Evolutionary conservation across 2,888 invertebrate genomes (phyloP).

Genomic region (Schrankia costaestrigalis): DNA sequence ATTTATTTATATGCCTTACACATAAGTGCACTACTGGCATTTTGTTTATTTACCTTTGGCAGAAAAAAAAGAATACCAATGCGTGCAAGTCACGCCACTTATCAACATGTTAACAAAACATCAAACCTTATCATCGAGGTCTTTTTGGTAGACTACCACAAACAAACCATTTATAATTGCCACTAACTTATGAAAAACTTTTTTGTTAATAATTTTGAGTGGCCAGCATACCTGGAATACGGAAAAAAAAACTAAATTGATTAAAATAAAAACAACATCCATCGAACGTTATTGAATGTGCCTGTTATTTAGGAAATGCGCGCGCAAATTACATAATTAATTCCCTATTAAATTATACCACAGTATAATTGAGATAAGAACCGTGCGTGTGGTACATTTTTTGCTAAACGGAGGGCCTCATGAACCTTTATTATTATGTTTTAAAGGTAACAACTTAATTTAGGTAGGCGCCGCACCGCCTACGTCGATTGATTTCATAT

Average conservation of each 20-base stretch:
- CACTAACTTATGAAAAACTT: conserved; percentile 7
- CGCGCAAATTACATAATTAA: conserved; percentile 61
- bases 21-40: conserved; percentile 12
- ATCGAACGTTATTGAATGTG: conserved; percentile 42
- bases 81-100: conserved; percentile 36
- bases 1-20: too few species aligned
- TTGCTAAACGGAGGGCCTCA: conserved; percentile 65
- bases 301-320: conserved; percentile 50
- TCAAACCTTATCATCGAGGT: conserved; percentile 26
- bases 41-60: conserved; percentile 16
- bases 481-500: conserved; percentile 72
- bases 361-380: conserved; percentile 59
- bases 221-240: conserved; percentile 33
- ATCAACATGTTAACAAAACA: conserved; percentile 31
- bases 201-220: conserved; percentile 6
- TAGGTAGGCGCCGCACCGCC: conserved; percentile 72
- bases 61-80: conserved; percentile 17
- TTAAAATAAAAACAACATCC: conserved; percentile 33
- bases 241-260: conserved; percentile 35
- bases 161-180: conserved; percentile 28
- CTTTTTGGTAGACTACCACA: conserved; percentile 21
- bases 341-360: conserved; percentile 64
- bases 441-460: conserved; percentile 76
- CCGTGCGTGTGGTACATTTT: conserved; percentile 71
- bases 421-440: conserved; percentile 64